These are phyloP conservation scores for Ecliptopera silaceata DNA, from an alignment of 2,888 invertebrate species.

Conservation along the genomic window DNA sequence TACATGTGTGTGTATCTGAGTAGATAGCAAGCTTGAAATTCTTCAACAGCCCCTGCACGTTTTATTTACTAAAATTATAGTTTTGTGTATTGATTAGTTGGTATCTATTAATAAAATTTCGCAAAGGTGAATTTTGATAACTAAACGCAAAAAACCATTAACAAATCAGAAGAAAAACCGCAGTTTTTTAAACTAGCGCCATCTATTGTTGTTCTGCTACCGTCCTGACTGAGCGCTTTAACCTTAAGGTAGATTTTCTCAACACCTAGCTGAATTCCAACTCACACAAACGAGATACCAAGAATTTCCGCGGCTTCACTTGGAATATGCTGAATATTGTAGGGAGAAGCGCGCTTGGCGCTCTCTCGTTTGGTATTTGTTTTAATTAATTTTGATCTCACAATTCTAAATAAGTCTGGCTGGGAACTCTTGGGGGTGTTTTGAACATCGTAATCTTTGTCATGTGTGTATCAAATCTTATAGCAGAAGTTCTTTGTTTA, in stretches of 20 bases:
- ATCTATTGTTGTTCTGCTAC: no score
- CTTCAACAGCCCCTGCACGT: no score
- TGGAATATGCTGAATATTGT: constrained; percentile 30
- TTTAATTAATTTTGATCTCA: constrained; percentile 37
- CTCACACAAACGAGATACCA: constrained; percentile 25
- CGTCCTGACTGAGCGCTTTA: no score
- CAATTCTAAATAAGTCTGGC: constrained; percentile 26
- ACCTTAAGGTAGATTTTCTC: constrained; percentile 15
- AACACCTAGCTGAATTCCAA: constrained; percentile 28
- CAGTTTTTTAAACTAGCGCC: no score
- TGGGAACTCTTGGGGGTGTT: constrained; percentile 11
- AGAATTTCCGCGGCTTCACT: constrained; percentile 28
- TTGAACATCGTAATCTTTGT: constrained; percentile 1
- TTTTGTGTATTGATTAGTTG: no score
- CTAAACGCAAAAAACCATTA: no score
- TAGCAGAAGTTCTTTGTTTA: background rate
- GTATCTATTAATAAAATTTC: no score
- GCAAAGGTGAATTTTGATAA: no score
- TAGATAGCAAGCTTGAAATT: no score
- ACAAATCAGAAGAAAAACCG: no score
- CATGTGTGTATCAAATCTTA: background rate
- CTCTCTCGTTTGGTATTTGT: constrained; percentile 32
- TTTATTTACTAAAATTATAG: no score
- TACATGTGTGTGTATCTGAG: no score
- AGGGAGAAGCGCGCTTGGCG: constrained; percentile 27